Evolutionary conservation across 1,140 invertebrate species (phyloP), one percentile per base, ranked within the genome.

Genomic region (Calliphora vicina): DNA sequence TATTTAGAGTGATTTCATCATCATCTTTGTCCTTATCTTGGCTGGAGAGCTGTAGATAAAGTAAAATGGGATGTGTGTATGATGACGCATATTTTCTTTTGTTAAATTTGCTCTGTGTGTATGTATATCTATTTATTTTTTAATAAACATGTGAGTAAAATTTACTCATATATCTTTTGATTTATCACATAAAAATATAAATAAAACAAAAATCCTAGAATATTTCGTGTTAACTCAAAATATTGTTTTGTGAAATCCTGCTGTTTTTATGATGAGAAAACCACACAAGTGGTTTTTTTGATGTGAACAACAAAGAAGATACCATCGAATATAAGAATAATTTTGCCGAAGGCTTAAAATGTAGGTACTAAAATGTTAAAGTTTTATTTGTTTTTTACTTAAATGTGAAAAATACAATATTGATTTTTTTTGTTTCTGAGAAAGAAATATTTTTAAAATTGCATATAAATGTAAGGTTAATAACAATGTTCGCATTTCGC

Each of bases 1-100:
- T 67, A 67, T 67, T 67, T 67, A 67, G 23, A 23, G 61, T 67
- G 61, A 67, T 67, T 67, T 67, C 20, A 67, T 67, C n/a, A 67
- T 67, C n/a, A 25, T 67, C 61, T 25, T 67, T n/a, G 6, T 67
- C 61, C 10, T 25, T n/a, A n/a, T 57, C 17, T n/a, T 15, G 15
- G 2, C n/a, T 67, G 9, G 10, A 67, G 61, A 17, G 45, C 4
- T 17, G 45, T 15, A 6, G 42, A 43, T 43, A 17, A 50, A 50
- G 45, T 35, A 50, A 50, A 17, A 12, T 50, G 45, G 45, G 13
- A 12, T 50, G 45, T 8, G 6, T 35, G 35, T 35, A 35, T 17
- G 45, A 50, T 50, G 45, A 50, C 17, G 12, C 45, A 50, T n/a
- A 50, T 50, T 10, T 50, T 50, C 13, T 12, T 12, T 50, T 50